These are phyloP conservation scores for Colletes gigas DNA, from an alignment of 1,140 invertebrate genomes.

Conservation along the genomic window DNA sequence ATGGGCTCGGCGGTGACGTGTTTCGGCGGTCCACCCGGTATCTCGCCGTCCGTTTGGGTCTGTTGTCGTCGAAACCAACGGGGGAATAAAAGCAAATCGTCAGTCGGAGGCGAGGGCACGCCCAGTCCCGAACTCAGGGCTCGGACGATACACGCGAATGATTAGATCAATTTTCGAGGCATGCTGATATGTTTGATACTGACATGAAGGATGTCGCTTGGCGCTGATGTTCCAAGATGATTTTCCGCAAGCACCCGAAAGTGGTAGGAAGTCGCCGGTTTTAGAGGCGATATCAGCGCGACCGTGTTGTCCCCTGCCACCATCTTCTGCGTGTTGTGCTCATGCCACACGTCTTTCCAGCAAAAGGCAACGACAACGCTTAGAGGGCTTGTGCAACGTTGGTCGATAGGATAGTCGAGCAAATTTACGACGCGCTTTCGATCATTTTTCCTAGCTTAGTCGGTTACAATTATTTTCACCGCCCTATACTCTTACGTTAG, in stretches of 20 bases:
- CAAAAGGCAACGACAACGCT: constrained; percentile 66
- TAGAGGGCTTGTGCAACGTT: constrained; percentile 53
- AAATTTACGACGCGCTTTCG: not conserved
- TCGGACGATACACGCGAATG: constrained; percentile 13
- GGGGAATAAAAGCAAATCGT: not conserved
- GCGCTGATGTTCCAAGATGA: constrained; percentile 84
- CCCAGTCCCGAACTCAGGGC: too few species aligned
- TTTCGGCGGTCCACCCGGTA: constrained; percentile 83
- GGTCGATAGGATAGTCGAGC: constrained; percentile 9
- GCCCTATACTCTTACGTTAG: too few species aligned
- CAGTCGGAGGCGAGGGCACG: not conserved
- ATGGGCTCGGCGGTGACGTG: constrained; percentile 82
- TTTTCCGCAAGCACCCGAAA: constrained; percentile 86
- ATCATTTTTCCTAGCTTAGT: too few species aligned
- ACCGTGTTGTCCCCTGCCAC: constrained; percentile 83
- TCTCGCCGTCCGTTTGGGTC: constrained; percentile 84
- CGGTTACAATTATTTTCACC: too few species aligned
- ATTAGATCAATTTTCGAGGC: constrained; percentile 29
- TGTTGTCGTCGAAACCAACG: constrained; percentile 46
- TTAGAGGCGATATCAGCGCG: constrained; percentile 82
- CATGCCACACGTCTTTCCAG: constrained; percentile 82
- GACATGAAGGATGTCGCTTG: constrained; percentile 84
- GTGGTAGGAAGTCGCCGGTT: constrained; percentile 86
- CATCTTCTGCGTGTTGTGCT: constrained; percentile 81
- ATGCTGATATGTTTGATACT: constrained; percentile 71